These are phyloP conservation scores for Gila orcuttii DNA, from an alignment of 2,113 vertebrate genomes.

Conservation along the genomic window DNA sequence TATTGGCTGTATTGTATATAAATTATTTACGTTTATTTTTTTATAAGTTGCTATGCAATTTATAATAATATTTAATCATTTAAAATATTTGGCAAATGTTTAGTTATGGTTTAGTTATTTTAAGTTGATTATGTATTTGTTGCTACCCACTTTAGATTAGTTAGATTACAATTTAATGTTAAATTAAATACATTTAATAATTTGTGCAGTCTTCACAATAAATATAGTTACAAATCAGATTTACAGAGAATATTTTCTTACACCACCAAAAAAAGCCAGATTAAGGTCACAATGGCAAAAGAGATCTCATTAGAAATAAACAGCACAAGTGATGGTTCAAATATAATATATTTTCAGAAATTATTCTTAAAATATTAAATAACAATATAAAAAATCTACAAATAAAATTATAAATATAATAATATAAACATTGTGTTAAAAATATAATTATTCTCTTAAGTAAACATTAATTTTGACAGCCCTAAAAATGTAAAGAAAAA, in stretches of 20 bases:
- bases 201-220: neutral
- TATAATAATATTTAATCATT: neutral
- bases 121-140: neutral
- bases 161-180: neutral
- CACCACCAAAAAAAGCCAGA: neutral
- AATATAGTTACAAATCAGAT: neutral
- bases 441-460: no score
- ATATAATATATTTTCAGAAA: neutral
- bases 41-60: neutral
- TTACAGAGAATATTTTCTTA: neutral
- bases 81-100: neutral
- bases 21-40: neutral
- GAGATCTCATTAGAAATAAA: neutral
- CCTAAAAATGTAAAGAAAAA: neutral
- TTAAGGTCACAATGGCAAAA: neutral
- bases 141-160: neutral
- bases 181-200: neutral
- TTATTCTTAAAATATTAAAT: neutral
- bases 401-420: no score
- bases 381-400: no score
- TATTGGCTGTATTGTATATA: neutral
- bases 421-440: no score
- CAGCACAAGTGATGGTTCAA: neutral
- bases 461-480: no score
- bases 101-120: neutral